Evolutionary conservation across 2,113 vertebrate genomes (phyloP), one percentile per base, ranked within the genome.

Genomic region (Psilopsiagon aurifrons): DNA sequence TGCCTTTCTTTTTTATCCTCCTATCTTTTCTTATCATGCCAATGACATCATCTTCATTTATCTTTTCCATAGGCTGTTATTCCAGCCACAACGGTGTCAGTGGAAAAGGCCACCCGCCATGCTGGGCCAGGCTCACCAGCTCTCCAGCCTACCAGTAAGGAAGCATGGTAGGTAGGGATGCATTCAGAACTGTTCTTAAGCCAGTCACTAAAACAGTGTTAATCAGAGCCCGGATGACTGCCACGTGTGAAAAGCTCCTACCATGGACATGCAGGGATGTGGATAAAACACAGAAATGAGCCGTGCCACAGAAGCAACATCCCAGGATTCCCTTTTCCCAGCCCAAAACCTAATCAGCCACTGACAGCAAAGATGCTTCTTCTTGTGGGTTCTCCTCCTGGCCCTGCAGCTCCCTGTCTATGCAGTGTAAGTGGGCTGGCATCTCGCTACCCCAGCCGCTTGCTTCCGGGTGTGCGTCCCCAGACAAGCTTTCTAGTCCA

Each of bases 301-400:
- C 11, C 51, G 43, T 5, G 41, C 17, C 1, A 2, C 39, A 59
- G 57, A 63, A 44, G 49, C 0, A 0, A 35, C 12, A 31, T 10
- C 14, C 12, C 0, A 7, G 13, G 46, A 79, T 63, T 43, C 17
- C 31, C 12, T 29, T 24, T 86, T 83, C n/a, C 52, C 39, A 86
- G 43, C 24, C 24, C 52, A 29, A 68, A 74, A 81, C 11, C 16
- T 67, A 49, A 39, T 29, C 57, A 68, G 41, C 22, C 0, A 0
- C 6, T 83, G 20, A 18, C 10, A 6, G 33, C 6, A 13, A 68
- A 52, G 43, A 54, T 41, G 25, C 2, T 16, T 52, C 17, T 71
- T 12, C 51, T 25, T 67, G 15, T 17, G 12, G 20, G 33, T 33
- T 83, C 67, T 88, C 13, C n/a, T 83, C 18, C 46, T 20, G 39